Evolutionary conservation across 2,113 vertebrate genomes (phyloP).

Genomic region (Neodon shergylaensis): DNA sequence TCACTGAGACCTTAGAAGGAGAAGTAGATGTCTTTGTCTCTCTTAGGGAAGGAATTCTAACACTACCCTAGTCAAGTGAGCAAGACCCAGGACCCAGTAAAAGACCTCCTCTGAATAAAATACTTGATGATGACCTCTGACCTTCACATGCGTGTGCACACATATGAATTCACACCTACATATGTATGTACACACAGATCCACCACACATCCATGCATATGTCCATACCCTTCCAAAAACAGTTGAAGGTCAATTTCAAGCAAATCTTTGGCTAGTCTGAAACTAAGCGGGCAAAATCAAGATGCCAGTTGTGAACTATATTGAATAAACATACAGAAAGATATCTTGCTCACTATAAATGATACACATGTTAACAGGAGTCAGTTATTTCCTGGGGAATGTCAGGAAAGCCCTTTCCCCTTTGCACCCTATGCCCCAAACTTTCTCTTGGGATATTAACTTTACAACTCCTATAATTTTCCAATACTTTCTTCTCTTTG

Average conservation of each 20-base stretch:
- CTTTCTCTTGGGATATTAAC: not conserved
- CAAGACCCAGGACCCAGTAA: not conserved
- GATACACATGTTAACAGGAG: not conserved
- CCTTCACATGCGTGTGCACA: not conserved
- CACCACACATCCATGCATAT: not conserved
- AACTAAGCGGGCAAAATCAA: not conserved
- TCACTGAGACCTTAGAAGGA: not conserved
- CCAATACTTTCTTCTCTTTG: not conserved
- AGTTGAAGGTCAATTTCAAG: not conserved
- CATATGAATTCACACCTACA: not conserved
- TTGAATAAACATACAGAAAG: not conserved
- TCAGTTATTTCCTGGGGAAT: not conserved
- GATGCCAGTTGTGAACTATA: not conserved
- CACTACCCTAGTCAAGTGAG: not conserved
- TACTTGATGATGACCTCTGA: not conserved
- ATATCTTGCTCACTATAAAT: not conserved
- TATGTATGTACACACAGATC: not conserved
- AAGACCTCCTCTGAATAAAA: not conserved
- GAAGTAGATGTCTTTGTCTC: not conserved
- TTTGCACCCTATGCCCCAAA: fast-evolving
- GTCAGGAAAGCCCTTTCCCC: not conserved
- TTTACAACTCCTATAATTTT: not conserved
- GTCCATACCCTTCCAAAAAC: not conserved
- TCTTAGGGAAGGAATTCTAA: not conserved
- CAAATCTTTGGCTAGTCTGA: not conserved